These are phyloP conservation scores for Linnaemya tessellans DNA, from an alignment of 2,888 invertebrate genomes.

Conservation along the genomic window DNA sequence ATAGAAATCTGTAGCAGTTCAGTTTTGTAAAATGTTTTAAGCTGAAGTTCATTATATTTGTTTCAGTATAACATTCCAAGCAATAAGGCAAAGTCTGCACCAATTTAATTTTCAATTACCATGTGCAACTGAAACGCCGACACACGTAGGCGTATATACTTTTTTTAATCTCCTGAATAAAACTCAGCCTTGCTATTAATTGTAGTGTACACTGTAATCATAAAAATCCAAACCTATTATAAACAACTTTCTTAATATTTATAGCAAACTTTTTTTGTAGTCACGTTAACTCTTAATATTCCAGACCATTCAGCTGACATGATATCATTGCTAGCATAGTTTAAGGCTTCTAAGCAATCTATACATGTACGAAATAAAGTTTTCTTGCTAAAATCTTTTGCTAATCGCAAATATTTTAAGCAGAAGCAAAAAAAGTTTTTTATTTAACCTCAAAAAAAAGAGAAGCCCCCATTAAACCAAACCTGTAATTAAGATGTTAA, in stretches of 20 bases:
- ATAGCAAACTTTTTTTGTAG: not conserved
- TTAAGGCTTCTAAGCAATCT: not conserved
- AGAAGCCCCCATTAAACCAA: conserved; percentile 1
- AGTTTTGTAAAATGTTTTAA: too few relatives aligned
- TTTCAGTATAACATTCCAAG: too few relatives aligned
- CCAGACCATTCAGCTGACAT: not conserved
- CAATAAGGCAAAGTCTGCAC: too few relatives aligned
- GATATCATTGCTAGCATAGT: not conserved
- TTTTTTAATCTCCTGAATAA: too few relatives aligned
- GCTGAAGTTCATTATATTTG: too few relatives aligned
- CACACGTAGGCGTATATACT: too few relatives aligned
- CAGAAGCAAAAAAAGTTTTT: conserved; percentile 32
- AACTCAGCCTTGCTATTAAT: too few relatives aligned
- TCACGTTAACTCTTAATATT: conserved; percentile 7
- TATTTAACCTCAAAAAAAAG: not conserved
- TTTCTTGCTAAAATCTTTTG: conserved; percentile 15
- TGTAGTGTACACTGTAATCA: too few relatives aligned
- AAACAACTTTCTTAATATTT: not conserved
- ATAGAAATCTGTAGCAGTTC: too few relatives aligned
- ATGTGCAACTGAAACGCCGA: too few relatives aligned
- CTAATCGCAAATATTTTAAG: conserved; percentile 25
- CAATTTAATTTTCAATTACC: too few relatives aligned
- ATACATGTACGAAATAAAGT: conserved; percentile 3
- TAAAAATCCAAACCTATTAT: not conserved
- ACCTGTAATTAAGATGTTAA: conserved; percentile 66